A percentile compares a stretch with the other conserved stretches of the same genome.
phyloP scores from a whole-genome alignment of 2,113 vertebrate species.

The Elaphurus davidianus region DNA sequence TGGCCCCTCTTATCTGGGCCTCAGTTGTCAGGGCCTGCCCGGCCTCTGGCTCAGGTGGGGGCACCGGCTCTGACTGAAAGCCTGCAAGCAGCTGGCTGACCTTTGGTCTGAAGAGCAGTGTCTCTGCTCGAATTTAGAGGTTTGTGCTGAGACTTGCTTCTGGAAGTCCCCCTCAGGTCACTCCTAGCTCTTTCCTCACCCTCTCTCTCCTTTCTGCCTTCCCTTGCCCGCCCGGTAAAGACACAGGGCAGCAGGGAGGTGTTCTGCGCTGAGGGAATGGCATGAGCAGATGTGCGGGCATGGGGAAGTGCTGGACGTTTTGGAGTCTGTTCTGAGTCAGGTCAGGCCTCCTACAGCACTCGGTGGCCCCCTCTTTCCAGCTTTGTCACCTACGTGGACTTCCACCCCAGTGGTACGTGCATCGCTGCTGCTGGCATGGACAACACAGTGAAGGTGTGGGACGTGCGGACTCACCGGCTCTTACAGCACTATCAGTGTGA shows the following conservation, averaged over 20 bases:
- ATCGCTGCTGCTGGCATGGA: slow-evolving; percentile 92
- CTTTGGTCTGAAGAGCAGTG: background rate
- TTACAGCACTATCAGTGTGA: slow-evolving; percentile 96
- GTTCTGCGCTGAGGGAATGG: background rate
- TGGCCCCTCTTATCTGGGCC: background rate
- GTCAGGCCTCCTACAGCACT: background rate
- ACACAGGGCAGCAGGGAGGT: background rate
- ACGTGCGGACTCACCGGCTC: slow-evolving; percentile 93
- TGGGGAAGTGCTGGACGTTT: background rate
- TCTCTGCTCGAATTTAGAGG: background rate
- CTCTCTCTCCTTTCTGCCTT: background rate
- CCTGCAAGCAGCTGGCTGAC: background rate
- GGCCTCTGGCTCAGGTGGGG: background rate
- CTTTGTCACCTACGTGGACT: slow-evolving; percentile 92
- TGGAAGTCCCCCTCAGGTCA: background rate
- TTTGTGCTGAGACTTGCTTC: background rate
- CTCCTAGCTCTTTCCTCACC: background rate
- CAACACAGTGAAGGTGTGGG: slow-evolving; percentile 96
- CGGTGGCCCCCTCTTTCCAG: slow-evolving; percentile 75
- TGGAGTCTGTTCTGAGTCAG: background rate
- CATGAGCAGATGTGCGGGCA: background rate
- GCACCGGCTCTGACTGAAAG: background rate
- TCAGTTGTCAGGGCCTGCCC: background rate
- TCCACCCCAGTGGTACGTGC: slow-evolving; percentile 94
- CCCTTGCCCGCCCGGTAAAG: background rate